phyloP scores from a whole-genome alignment of 2,797 vertebrate genomes.

The Rhinogobio ventralis region DNA sequence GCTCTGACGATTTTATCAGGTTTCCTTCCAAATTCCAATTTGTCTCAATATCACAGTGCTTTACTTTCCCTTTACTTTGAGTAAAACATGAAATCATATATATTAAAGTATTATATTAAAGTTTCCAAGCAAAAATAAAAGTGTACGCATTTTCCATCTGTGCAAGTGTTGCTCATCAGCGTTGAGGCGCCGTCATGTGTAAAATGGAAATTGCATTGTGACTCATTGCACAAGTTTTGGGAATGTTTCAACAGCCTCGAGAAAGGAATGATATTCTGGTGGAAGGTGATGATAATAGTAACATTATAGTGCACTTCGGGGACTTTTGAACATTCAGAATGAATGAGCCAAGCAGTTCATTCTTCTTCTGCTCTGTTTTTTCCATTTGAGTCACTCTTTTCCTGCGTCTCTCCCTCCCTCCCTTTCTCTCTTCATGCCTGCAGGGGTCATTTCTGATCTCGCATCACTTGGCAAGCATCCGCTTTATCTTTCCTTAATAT shows the following conservation, averaged over 20 bases:
- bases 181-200: slow-evolving; percentile 17
- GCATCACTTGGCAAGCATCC: slow-evolving; percentile 33
- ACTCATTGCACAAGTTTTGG: slow-evolving; percentile 35
- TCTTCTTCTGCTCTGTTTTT: slow-evolving; percentile 43
- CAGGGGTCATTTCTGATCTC: slow-evolving; percentile 37
- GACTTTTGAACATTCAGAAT: slow-evolving; percentile 31
- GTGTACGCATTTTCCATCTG: not conserved
- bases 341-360: slow-evolving; percentile 31
- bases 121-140: slow-evolving; percentile 18
- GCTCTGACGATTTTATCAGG: no score
- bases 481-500: slow-evolving; percentile 28
- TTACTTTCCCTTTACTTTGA: not conserved
- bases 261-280: slow-evolving; percentile 43
- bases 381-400: slow-evolving; percentile 33
- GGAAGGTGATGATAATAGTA: slow-evolving; percentile 44
- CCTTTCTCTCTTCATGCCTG: slow-evolving; percentile 4
- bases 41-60: not conserved
- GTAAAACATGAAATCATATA: not conserved
- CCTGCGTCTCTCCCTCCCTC: not conserved
- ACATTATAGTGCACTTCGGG: slow-evolving; percentile 40
- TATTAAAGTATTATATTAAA: not conserved
- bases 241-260: slow-evolving; percentile 44
- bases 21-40: not conserved
- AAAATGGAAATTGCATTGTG: slow-evolving; percentile 39
- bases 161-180: slow-evolving; percentile 32